phyloP scores from a whole-genome alignment of 2,113 vertebrate genomes.

The Peromyscus californicus region DNA sequence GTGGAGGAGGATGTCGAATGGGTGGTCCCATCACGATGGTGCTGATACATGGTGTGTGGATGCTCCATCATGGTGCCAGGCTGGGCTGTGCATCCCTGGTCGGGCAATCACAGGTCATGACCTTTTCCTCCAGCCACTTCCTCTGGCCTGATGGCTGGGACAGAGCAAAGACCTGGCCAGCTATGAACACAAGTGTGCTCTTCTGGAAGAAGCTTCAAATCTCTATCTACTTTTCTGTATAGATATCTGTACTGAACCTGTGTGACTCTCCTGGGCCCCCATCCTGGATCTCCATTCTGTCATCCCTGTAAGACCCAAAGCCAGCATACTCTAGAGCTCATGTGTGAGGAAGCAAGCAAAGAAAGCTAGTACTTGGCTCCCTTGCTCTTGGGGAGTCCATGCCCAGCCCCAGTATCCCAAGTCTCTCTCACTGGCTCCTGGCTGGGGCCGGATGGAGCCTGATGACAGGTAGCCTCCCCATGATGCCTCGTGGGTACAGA shows the following conservation, averaged over 20 bases:
- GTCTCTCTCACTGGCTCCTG: not conserved
- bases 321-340: not conserved
- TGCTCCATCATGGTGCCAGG: not conserved
- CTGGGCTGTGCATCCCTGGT: rapidly evolving
- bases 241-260: not conserved
- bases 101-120: not conserved
- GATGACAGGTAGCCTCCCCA: not conserved
- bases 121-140: not conserved
- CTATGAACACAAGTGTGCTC: rapidly evolving
- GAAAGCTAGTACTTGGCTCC: too few relatives aligned
- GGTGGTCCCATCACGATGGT: not conserved
- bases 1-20: not conserved
- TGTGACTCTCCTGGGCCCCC: not conserved
- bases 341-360: too few relatives aligned
- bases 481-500: not conserved
- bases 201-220: not conserved
- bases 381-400: rapidly evolving
- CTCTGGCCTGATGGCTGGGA: not conserved
- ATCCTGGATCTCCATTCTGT: not conserved
- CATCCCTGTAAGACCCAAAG: not conserved
- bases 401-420: rapidly evolving
- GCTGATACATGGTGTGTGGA: rapidly evolving
- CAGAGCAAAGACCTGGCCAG: not conserved
- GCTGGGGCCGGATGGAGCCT: too few relatives aligned
- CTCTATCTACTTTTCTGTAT: not conserved